Percentiles rank a stretch among this genome's conserved stretches.
phyloP scores from a whole-genome alignment of 2,113 vertebrate genomes.

The Ailurus styani region DNA sequence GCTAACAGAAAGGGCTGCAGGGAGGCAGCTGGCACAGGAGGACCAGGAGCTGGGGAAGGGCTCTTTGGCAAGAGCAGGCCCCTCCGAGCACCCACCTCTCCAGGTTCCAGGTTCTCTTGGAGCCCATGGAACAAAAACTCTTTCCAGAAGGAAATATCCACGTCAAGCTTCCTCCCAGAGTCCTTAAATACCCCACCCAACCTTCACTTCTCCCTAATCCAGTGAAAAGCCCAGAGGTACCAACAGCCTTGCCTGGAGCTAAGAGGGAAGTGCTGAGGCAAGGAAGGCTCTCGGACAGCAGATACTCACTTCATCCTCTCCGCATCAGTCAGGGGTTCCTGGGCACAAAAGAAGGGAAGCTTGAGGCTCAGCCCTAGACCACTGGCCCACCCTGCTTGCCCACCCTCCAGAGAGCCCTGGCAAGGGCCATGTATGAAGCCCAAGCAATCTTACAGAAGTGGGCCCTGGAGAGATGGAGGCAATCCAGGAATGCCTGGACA shows the following conservation, averaged over 20 bases:
- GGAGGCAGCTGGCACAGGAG: neutral
- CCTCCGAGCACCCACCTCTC: neutral
- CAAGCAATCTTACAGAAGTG: neutral
- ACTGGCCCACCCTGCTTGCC: neutral
- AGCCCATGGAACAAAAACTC: neutral
- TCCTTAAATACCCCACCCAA: neutral
- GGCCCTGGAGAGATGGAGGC: neutral
- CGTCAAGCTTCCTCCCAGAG: neutral
- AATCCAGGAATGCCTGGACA: neutral
- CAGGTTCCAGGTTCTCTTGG: neutral
- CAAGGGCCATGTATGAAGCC: neutral
- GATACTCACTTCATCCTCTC: conserved; percentile 94
- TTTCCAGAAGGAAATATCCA: neutral
- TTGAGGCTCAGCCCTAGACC: conserved; percentile 42
- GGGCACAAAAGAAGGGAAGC: conserved; percentile 76
- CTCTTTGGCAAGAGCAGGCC: neutral
- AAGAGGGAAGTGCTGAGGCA: conserved; percentile 18
- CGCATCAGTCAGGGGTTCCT: conserved; percentile 90
- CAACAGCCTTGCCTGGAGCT: neutral
- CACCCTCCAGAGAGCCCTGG: neutral
- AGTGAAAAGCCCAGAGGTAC: neutral
- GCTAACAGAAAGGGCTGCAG: neutral
- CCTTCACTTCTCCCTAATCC: neutral
- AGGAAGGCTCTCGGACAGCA: neutral
- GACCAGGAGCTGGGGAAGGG: neutral